Percentiles rank a stretch among this genome's conserved stretches.
These are phyloP conservation scores for Sericinus montela DNA, from an alignment of 2,888 invertebrate species.

Conservation along the genomic window DNA sequence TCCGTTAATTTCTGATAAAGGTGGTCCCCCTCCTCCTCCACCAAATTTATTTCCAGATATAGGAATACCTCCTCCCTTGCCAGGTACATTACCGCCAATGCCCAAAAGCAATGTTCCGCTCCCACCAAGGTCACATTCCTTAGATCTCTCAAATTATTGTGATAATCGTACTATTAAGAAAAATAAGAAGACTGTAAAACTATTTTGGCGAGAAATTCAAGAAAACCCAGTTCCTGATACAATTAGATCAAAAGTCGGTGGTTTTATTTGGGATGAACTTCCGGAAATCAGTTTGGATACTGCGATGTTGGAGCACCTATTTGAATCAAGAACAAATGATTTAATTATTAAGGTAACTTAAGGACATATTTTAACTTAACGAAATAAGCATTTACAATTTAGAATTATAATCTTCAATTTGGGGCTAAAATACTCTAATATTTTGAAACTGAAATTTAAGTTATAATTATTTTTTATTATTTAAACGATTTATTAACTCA, in stretches of 20 bases:
- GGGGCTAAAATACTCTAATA: no score
- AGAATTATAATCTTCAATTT: no score
- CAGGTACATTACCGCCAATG: conserved; percentile 67
- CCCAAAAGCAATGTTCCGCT: conserved; percentile 58
- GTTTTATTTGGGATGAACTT: conserved; percentile 95
- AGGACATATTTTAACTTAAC: background rate
- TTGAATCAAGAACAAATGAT: conserved; percentile 98
- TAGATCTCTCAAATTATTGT: conserved; percentile 61
- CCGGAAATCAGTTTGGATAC: conserved; percentile 92
- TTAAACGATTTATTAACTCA: no score
- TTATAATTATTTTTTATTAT: no score
- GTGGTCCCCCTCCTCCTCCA: conserved; percentile 89
- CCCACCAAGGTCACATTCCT: conserved; percentile 46
- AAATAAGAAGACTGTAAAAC: conserved; percentile 97
- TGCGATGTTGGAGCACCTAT: conserved; percentile 95
- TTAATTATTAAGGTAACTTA: conserved; percentile 88
- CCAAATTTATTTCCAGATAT: conserved; percentile 80
- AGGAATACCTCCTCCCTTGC: conserved; percentile 71
- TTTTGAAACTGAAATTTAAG: no score
- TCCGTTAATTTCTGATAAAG: conserved; percentile 82
- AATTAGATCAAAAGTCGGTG: conserved; percentile 79
- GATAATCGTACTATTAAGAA: conserved; percentile 83
- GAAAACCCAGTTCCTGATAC: conserved; percentile 82
- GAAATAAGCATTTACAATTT: no score
- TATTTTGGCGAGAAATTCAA: conserved; percentile 98